Evolutionary conservation across 2,888 invertebrate genomes (phyloP).

Genomic region (Gastrophysa polygoni): DNA sequence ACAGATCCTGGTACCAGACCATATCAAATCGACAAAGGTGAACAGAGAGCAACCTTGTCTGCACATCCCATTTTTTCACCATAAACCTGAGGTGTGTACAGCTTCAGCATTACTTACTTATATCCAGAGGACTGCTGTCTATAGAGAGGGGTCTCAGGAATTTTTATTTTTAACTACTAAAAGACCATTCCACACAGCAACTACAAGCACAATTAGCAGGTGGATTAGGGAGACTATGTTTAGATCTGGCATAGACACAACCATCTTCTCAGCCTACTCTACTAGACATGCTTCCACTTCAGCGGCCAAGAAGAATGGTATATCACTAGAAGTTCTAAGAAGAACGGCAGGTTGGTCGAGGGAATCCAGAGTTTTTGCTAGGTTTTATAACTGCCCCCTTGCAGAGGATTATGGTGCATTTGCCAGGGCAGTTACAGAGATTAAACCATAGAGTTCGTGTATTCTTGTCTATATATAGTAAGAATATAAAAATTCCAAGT

Average conservation of each 20-base stretch:
- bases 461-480: too few species aligned
- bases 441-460: too few species aligned
- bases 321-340: slow-evolving; percentile 16
- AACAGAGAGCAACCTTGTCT: slow-evolving; percentile 19
- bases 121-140: slow-evolving; percentile 16
- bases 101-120: slow-evolving; percentile 25
- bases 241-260: slow-evolving; percentile 30
- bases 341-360: slow-evolving; percentile 24
- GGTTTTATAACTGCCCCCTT: slow-evolving; percentile 18
- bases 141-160: neutral
- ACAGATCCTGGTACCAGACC: neutral
- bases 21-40: slow-evolving; percentile 1
- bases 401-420: too few species aligned
- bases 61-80: slow-evolving; percentile 26
- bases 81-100: slow-evolving; percentile 31
- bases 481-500: too few species aligned
- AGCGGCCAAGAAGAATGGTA: slow-evolving; percentile 10
- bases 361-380: slow-evolving; percentile 13
- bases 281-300: slow-evolving; percentile 28
- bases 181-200: slow-evolving; percentile 22
- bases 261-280: slow-evolving; percentile 17
- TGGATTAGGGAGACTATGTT: slow-evolving; percentile 32
- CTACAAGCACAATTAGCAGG: slow-evolving; percentile 32
- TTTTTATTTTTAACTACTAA: slow-evolving; percentile 16
- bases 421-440: too few species aligned